A percentile compares a stretch with the other conserved stretches of the same genome.
phyloP scores from a whole-genome alignment of 1,140 invertebrate genomes.

The Helicorthomorpha holstii region DNA sequence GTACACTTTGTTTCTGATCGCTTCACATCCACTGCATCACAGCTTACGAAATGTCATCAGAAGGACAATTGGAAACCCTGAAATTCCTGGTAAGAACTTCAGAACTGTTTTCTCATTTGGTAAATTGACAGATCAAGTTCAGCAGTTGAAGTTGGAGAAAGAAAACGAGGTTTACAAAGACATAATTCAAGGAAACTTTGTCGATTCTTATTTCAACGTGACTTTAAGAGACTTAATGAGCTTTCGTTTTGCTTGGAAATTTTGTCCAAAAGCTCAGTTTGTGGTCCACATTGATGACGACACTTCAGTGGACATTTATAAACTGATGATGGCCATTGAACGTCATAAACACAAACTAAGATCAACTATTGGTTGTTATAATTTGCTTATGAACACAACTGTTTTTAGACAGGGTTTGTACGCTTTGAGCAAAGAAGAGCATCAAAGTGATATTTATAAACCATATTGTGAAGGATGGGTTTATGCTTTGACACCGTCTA shows the following conservation, averaged over 20 bases:
- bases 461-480: background rate
- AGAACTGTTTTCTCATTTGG: background rate
- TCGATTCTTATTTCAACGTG: conserved; percentile 22
- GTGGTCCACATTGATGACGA: conserved; percentile 25
- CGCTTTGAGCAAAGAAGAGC: background rate
- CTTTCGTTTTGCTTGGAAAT: conserved; percentile 18
- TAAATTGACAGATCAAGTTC: background rate
- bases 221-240: conserved; percentile 21
- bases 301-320: conserved; percentile 27
- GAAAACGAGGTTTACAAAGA: conserved; percentile 15
- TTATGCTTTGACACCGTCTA: background rate
- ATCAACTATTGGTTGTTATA: background rate
- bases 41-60: background rate
- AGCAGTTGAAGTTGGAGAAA: conserved; percentile 10
- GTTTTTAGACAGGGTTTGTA: background rate
- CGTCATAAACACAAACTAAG: background rate
- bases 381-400: background rate
- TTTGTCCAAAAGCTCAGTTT: conserved; percentile 18
- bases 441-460: background rate
- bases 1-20: background rate
- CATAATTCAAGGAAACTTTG: conserved; percentile 17
- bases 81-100: background rate
- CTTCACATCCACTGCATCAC: background rate
- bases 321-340: conserved; percentile 33
- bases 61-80: background rate